A percentile compares a stretch with the other conserved stretches of the same genome.
These are phyloP conservation scores for Oreochromis spilurus DNA, from an alignment of 2,113 vertebrate species.

Conservation along the genomic window DNA sequence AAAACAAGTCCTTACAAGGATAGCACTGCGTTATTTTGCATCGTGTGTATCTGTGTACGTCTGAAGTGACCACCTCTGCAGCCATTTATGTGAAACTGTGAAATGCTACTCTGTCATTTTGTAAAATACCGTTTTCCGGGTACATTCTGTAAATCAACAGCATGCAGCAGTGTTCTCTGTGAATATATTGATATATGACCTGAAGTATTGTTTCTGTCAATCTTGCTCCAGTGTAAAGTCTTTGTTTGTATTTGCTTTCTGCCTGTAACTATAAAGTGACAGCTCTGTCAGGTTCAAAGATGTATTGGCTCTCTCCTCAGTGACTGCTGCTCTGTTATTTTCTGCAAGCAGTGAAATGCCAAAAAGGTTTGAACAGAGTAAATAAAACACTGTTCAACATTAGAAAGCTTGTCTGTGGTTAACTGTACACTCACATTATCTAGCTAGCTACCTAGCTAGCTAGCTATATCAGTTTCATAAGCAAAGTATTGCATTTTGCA, in stretches of 20 bases:
- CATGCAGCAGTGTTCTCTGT: slow-evolving; percentile 30
- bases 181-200: slow-evolving; percentile 60
- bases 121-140: background rate
- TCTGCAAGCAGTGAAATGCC: background rate
- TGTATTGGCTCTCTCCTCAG: background rate
- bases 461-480: no score
- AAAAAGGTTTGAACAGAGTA: background rate
- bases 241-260: slow-evolving; percentile 30
- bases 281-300: background rate
- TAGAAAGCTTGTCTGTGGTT: background rate
- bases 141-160: background rate
- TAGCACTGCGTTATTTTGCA: background rate
- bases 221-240: slow-evolving; percentile 16
- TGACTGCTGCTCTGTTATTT: background rate
- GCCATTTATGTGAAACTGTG: background rate
- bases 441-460: no score
- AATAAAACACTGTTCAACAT: background rate
- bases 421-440: background rate
- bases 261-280: background rate
- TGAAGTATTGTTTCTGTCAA: slow-evolving; percentile 48
- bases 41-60: background rate
- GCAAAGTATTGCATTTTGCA: background rate
- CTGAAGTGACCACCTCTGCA: background rate
- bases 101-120: background rate
- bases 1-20: background rate